Evolutionary conservation across 2,113 vertebrate species (phyloP).

Genomic region (Equus quagga): DNA sequence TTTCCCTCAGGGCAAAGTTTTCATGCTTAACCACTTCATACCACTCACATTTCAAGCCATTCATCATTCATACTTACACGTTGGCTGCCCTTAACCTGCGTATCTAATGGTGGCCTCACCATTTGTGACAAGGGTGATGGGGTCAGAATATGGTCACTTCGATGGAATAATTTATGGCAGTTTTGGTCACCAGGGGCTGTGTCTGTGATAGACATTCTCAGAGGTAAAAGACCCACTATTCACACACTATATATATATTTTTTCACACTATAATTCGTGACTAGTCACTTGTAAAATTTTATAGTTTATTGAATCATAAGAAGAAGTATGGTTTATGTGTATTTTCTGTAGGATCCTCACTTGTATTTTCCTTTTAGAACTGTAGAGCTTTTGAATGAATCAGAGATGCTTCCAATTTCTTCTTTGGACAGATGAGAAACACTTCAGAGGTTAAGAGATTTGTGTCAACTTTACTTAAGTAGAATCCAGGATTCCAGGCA

Average conservation of each 20-base stretch:
- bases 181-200: neutral
- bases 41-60: neutral
- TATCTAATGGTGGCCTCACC: neutral
- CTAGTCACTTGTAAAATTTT: neutral
- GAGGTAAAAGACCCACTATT: neutral
- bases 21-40: neutral
- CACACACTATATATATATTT: neutral
- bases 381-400: neutral
- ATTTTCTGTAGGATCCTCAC: constrained; percentile 8
- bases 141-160: neutral
- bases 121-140: neutral
- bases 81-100: neutral
- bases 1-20: neutral
- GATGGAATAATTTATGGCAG: neutral
- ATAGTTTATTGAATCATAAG: constrained; percentile 52
- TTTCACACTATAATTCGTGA: neutral
- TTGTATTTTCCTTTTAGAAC: constrained; percentile 45
- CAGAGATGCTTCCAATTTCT: neutral
- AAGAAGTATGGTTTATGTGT: neutral
- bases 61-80: neutral
- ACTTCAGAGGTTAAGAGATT: neutral
- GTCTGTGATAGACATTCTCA: neutral
- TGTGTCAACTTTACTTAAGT: neutral
- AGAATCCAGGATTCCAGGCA: neutral
- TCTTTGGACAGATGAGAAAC: neutral